Conservation (phyloP, 92 coral and sea anemone species). For the Epizoanthus fatuus region DNA sequence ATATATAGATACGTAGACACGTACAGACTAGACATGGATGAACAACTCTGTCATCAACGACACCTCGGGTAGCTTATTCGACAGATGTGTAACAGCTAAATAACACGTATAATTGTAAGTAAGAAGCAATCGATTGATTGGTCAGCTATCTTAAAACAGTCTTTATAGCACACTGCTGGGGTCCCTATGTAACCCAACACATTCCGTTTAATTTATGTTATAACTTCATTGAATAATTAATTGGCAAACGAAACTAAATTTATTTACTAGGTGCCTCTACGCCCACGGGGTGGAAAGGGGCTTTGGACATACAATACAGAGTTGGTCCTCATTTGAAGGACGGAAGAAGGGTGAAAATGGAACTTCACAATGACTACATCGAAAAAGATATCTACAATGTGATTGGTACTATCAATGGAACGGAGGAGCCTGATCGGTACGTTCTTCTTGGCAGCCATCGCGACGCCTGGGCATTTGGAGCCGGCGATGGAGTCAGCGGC, state of each 20-base stretch:
- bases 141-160: too few relatives aligned
- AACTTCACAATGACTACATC: slow-evolving; percentile 70
- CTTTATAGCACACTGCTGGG: too few relatives aligned
- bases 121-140: too few relatives aligned
- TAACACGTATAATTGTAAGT: too few relatives aligned
- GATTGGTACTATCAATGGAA: slow-evolving; percentile 95
- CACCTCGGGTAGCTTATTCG: too few relatives aligned
- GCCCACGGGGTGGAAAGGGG: slow-evolving; percentile 78
- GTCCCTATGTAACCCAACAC: too few relatives aligned
- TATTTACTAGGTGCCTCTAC: slow-evolving; percentile 64
- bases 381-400: slow-evolving; percentile 84
- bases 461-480: slow-evolving; percentile 94
- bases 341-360: slow-evolving; percentile 61
- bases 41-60: too few relatives aligned
- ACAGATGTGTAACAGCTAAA: too few relatives aligned
- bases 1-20: too few relatives aligned
- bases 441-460: slow-evolving; percentile 94
- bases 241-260: neutral
- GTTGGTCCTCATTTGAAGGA: slow-evolving; percentile 75
- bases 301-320: slow-evolving; percentile 68
- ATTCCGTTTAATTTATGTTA: too few relatives aligned
- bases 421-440: slow-evolving; percentile 93
- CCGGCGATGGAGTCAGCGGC: slow-evolving; percentile 87
- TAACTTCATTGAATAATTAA: too few relatives aligned
- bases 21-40: too few relatives aligned